These are phyloP conservation scores for Rhinolophus ferrumequinum DNA, from an alignment of 2,113 vertebrate species.

Conservation along the genomic window DNA sequence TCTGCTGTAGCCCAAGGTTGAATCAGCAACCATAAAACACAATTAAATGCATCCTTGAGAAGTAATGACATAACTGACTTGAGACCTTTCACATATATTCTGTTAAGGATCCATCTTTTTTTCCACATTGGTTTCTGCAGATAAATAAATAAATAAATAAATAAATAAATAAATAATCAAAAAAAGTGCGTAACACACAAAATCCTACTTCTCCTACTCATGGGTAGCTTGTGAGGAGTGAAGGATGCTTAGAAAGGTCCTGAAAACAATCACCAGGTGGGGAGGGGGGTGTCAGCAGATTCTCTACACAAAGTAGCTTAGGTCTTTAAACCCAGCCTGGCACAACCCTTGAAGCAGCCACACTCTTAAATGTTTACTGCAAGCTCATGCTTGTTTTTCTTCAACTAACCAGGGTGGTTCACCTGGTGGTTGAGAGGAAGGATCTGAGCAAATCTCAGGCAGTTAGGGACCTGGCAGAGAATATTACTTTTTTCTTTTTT, in stretches of 20 bases:
- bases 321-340: not conserved
- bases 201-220: not conserved
- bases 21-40: conserved; percentile 40
- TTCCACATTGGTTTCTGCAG: not conserved
- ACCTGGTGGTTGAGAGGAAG: too few species aligned
- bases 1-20: too few species aligned
- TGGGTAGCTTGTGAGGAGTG: not conserved
- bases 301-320: not conserved
- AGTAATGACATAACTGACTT: not conserved
- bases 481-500: conserved; percentile 11
- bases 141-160: not conserved
- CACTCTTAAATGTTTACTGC: too few species aligned
- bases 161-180: not conserved
- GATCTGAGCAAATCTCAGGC: not conserved
- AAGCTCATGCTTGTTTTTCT: not conserved
- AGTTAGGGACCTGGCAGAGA: not conserved
- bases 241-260: not conserved
- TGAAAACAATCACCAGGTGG: not conserved
- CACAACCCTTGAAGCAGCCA: not conserved
- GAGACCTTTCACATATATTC: not conserved
- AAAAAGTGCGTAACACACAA: too few species aligned
- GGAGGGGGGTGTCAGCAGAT: not conserved
- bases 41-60: conserved; percentile 40
- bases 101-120: not conserved
- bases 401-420: not conserved